phyloP scores from a whole-genome alignment of 2,888 invertebrate species.

The Sinodicranocentrus sp. region DNA sequence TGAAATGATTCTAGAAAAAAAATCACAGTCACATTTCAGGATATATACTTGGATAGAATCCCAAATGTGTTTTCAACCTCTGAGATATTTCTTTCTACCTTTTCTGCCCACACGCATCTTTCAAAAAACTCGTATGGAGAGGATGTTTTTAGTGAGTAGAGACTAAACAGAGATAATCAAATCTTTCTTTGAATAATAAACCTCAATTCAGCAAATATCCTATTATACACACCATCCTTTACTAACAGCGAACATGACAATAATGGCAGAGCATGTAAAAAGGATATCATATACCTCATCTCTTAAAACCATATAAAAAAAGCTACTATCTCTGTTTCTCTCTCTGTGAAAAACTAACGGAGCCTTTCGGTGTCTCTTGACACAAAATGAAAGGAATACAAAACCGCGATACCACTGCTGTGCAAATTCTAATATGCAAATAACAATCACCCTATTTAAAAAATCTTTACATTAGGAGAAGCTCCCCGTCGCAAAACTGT shows the following conservation, averaged over 20 bases:
- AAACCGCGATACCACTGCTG: too few relatives aligned
- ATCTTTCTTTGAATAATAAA: constrained; percentile 30
- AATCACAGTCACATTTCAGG: neutral
- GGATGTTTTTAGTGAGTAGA: neutral
- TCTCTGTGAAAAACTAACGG: constrained; percentile 1
- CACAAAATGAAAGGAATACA: too few relatives aligned
- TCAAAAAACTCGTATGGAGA: constrained; percentile 23
- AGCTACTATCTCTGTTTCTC: constrained; percentile 5
- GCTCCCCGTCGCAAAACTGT: too few relatives aligned
- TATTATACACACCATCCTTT: neutral
- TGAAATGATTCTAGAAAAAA: too few relatives aligned
- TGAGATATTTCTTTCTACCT: constrained; percentile 9
- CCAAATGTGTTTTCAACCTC: neutral
- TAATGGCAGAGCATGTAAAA: neutral
- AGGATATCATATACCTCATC: neutral
- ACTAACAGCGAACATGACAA: neutral
- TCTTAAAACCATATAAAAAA: constrained; percentile 11
- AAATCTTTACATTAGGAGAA: neutral
- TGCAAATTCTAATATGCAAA: constrained; percentile 4
- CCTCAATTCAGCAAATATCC: constrained; percentile 20
- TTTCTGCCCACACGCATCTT: constrained; percentile 50
- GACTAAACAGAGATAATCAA: constrained; percentile 32
- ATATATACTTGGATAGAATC: constrained; percentile 6
- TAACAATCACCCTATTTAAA: constrained; percentile 11
- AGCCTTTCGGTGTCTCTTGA: neutral